phyloP scores from a whole-genome alignment of 2,113 vertebrate genomes.

The Ameiurus melas region DNA sequence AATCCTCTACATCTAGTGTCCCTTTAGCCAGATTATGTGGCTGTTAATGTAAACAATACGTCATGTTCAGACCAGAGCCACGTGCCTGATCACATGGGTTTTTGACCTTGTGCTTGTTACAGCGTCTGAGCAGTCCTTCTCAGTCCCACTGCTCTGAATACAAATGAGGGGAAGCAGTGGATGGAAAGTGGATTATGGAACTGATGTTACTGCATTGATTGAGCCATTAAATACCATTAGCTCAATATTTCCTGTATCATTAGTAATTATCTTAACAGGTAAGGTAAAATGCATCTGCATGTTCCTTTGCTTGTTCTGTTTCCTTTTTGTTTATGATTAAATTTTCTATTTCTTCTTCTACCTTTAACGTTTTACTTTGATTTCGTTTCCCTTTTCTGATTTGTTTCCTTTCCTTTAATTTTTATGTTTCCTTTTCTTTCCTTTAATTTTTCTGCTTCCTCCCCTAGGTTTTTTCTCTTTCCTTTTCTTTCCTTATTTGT shows the following conservation, averaged over 20 bases:
- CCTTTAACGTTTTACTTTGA: neutral
- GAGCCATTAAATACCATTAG: slow-evolving; percentile 32
- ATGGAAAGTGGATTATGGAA: slow-evolving; percentile 16
- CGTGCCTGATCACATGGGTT: slow-evolving; percentile 34
- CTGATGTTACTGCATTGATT: slow-evolving; percentile 16
- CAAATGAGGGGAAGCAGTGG: slow-evolving; percentile 30
- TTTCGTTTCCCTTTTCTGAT: too few species aligned
- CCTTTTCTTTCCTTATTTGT: neutral
- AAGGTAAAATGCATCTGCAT: neutral
- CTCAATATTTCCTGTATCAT: slow-evolving; percentile 4
- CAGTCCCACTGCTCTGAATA: slow-evolving; percentile 37
- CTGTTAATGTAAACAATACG: slow-evolving; percentile 50
- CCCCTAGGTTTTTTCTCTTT: neutral
- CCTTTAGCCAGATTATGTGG: slow-evolving; percentile 19
- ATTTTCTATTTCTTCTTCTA: neutral
- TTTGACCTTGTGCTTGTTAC: slow-evolving; percentile 47
- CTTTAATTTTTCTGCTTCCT: neutral
- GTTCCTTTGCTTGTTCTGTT: neutral
- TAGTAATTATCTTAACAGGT: slow-evolving; percentile 25
- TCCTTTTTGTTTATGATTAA: neutral
- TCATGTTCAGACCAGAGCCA: slow-evolving; percentile 34
- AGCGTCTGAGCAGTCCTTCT: slow-evolving; percentile 30
- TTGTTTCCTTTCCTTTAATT: neutral
- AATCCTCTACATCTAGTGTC: neutral
- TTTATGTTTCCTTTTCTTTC: neutral